A percentile compares a stretch with the other conserved stretches of the same genome.
Conservation (phyloP, 2,888 invertebrate species). For the Andrena praecox region DNA sequence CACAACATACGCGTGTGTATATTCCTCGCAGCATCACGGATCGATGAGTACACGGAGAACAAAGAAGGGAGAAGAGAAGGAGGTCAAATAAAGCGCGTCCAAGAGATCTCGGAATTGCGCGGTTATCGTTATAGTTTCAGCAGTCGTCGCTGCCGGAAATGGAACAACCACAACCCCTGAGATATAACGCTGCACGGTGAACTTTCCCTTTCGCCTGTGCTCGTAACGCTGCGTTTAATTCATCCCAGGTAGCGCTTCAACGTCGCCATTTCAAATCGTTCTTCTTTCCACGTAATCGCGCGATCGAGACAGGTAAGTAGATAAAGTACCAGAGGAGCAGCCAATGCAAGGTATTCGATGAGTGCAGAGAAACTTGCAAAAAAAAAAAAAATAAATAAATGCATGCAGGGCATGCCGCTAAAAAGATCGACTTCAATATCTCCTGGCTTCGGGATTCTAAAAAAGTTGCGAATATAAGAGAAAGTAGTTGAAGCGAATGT, state of each 20-base stretch:
- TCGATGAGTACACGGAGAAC: conserved; percentile 32
- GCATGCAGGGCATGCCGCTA: no score
- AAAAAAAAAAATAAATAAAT: no score
- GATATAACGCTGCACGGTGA: conserved; percentile 17
- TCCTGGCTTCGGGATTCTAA: no score
- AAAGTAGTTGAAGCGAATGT: background rate
- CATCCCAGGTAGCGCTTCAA: background rate
- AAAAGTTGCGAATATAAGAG: background rate
- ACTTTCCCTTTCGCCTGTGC: conserved; percentile 39
- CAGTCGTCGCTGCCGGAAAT: conserved; percentile 39
- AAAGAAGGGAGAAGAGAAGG: conserved; percentile 34
- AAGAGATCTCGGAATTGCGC: conserved; percentile 43
- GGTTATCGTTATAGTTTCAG: conserved; percentile 52
- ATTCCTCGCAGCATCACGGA: conserved; percentile 35
- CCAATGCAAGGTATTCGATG: no score
- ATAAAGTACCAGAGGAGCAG: no score
- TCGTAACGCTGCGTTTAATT: background rate
- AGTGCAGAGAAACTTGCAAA: no score
- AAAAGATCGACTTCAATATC: no score
- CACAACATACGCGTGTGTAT: background rate
- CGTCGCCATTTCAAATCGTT: background rate
- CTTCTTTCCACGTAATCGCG: background rate
- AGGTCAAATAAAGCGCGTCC: conserved; percentile 43
- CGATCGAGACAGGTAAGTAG: no score
- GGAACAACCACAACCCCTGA: conserved; percentile 41